Conservation (phyloP, 2,113 vertebrate species). For the Oreotragus oreotragus region DNA sequence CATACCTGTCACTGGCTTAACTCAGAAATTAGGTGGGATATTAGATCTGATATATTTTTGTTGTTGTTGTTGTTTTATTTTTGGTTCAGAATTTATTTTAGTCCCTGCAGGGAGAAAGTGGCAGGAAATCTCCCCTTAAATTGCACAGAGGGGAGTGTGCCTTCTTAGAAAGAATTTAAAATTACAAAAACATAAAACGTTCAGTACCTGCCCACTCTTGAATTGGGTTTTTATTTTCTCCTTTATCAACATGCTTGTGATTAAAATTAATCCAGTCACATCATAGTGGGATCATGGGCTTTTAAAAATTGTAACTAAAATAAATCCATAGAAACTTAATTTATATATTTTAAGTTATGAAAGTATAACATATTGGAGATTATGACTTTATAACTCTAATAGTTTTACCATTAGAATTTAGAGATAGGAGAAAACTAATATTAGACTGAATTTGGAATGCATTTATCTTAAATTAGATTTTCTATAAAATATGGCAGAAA, state of each 20-base stretch:
- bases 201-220: not conserved
- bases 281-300: not conserved
- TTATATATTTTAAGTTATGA: not conserved
- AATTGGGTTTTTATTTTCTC: not conserved
- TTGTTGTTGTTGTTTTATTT: not conserved
- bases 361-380: not conserved
- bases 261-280: not conserved
- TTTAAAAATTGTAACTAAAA: not conserved
- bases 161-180: conserved; percentile 48
- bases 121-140: not conserved
- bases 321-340: not conserved
- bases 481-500: not conserved
- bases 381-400: not conserved
- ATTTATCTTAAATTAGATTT: not conserved
- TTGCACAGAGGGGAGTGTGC: not conserved
- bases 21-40: conserved; percentile 63
- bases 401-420: not conserved
- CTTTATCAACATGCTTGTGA: not conserved
- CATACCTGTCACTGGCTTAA: conserved; percentile 70
- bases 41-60: conserved; percentile 43
- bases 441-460: not conserved
- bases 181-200: not conserved
- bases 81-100: conserved; percentile 32
- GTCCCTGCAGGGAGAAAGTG: not conserved
- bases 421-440: not conserved